Base-by-base conservation (phyloP, 2,888 invertebrate species). In the Oscheius sp. region DNA sequence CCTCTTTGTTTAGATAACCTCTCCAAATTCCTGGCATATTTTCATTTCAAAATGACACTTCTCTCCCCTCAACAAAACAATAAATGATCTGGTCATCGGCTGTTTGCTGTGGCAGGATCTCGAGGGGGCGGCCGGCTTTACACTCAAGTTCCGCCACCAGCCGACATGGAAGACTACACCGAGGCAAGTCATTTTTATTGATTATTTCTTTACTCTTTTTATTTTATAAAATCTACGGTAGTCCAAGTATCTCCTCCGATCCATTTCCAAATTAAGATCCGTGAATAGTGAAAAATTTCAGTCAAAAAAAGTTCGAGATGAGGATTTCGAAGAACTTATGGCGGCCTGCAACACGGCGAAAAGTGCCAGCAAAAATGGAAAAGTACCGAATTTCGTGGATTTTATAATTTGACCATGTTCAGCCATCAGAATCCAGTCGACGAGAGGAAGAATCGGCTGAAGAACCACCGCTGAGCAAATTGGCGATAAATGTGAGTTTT, bases 321-420 rank as follows among this genome's bases (percentile, higher is more conserved):
- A 68, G 12, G 81, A 81, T 69, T 81, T 81, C 25, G 81, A 81
- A 35, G 79, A 79, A 29, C 68, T 81, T 53, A 81, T 81, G 81
- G 77, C 77, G 64, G 81, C 78, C 35, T 81, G 81, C 59, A 78
- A 81, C 63, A 68, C 78, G 18, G 81, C 81, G 13, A 79, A 77
- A 70, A 59, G 75, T 55, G 77, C 77, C 46, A 73, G 73, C 21
- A 81, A 77, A 64, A 79, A 77, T 69, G 76, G 77, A 71, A 74
- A 77, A 45, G 81, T 81, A 63, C 75, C 72, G 43, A 25, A 25
- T 58, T 18, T 61, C 6, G 1, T 27, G 16, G 27, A 7, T 27
- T 35, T 35, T 35, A 9, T 6, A 9, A 35, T 41, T 61, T 41
- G 7, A 13, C 21, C 7, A 45, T 7, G 3, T 43, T 55, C 3